Evolutionary conservation across 2,797 vertebrate genomes (phyloP).

Genomic region (Gymnoscopelus microlampas): DNA sequence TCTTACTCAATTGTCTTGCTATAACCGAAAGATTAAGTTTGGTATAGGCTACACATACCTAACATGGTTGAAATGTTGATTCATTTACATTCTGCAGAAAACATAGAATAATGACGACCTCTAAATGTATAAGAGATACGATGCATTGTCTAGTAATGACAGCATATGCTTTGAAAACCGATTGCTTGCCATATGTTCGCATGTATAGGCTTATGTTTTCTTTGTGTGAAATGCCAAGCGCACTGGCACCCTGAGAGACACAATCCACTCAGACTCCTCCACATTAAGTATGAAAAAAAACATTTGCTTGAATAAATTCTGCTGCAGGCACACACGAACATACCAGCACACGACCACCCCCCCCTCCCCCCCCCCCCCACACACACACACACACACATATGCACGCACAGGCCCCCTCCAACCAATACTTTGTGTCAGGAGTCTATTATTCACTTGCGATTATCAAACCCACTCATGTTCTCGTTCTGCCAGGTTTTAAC

Average conservation of each 20-base stretch:
- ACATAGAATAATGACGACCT: no score
- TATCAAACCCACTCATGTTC: slow-evolving; percentile 69
- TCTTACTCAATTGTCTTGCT: no score
- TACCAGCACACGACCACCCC: background rate
- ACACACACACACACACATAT: slow-evolving; percentile 12
- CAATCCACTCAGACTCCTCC: slow-evolving; percentile 16
- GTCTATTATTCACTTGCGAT: slow-evolving; percentile 65
- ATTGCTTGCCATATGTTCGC: background rate
- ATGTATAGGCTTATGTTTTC: background rate
- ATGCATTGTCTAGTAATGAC: no score
- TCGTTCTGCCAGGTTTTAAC: slow-evolving; percentile 71
- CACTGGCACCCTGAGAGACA: slow-evolving; percentile 1
- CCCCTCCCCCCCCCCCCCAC: no score
- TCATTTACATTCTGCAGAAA: no score
- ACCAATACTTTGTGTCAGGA: slow-evolving; percentile 44
- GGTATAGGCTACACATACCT: no score
- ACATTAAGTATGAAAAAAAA: slow-evolving; percentile 14
- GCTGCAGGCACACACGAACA: slow-evolving; percentile 7
- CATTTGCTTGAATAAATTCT: slow-evolving; percentile 39
- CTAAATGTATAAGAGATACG: no score
- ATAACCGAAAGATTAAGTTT: no score
- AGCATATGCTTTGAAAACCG: slow-evolving; percentile 1
- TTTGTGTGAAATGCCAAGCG: slow-evolving; percentile 4
- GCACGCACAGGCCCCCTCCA: slow-evolving; percentile 15
- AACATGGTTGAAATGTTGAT: no score